Conservation (phyloP, 1,140 invertebrate genomes). For the Heterodera schachtii region DNA sequence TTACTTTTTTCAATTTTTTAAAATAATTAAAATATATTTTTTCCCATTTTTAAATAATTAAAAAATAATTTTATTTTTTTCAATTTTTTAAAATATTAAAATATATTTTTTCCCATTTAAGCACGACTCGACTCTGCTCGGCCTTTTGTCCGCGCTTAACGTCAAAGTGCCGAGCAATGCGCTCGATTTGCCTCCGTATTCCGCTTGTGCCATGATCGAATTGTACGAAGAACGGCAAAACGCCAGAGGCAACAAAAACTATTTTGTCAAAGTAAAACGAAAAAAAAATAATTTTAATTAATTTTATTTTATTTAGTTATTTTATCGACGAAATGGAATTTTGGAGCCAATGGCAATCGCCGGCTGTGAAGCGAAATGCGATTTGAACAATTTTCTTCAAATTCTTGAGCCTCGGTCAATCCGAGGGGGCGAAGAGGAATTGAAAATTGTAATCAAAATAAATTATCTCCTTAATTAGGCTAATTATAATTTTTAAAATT, state of each 20-base stretch:
- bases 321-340: slow-evolving; percentile 4
- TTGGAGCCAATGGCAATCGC: slow-evolving; percentile 14
- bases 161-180: slow-evolving; percentile 15
- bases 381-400: slow-evolving; percentile 16
- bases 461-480: not conserved
- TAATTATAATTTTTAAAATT: not conserved
- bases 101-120: not conserved
- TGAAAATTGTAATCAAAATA: not conserved
- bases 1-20: too few relatives aligned
- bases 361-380: slow-evolving; percentile 18
- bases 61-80: not conserved
- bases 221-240: slow-evolving; percentile 10
- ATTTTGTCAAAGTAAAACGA: not conserved
- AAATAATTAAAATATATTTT: slow-evolving; percentile 2
- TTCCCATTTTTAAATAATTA: not conserved
- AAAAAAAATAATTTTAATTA: not conserved
- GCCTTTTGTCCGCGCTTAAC: slow-evolving; percentile 17
- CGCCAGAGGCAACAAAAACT: slow-evolving; percentile 10
- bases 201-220: slow-evolving; percentile 27
- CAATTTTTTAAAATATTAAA: not conserved
- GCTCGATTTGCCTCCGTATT: slow-evolving; percentile 10
- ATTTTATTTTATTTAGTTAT: slow-evolving; percentile 15
- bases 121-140: slow-evolving; percentile 30
- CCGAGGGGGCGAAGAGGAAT: not conserved
- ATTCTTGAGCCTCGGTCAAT: not conserved